A percentile compares a stretch with the other conserved stretches of the same genome.
These are phyloP conservation scores for Caenorhabditis panamensis DNA, from an alignment of 2,888 invertebrate species.

Conservation along the genomic window DNA sequence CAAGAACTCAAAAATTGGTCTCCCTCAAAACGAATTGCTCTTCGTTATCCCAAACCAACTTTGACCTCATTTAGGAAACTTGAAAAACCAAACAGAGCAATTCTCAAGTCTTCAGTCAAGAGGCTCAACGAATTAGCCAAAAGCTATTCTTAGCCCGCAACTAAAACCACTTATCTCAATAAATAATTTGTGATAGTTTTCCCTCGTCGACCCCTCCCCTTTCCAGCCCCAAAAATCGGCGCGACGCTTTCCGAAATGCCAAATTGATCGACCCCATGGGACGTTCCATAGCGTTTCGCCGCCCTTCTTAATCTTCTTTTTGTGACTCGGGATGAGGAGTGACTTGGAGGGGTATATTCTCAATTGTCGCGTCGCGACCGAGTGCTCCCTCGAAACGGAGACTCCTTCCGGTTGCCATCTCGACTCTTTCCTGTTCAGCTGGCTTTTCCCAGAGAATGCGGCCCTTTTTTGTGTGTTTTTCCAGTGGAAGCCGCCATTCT, in stretches of 20 bases:
- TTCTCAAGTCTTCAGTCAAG: no score
- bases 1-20: no score
- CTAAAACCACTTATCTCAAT: constrained; percentile 30
- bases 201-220: background rate
- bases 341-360: background rate
- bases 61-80: no score
- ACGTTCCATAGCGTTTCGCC: constrained; percentile 19
- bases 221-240: constrained; percentile 8
- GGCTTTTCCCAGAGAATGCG: background rate
- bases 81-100: no score
- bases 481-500: constrained; percentile 9
- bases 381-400: constrained; percentile 31
- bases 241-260: constrained; percentile 37
- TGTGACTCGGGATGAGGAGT: background rate
- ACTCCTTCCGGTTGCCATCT: constrained; percentile 37
- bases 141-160: background rate
- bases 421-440: constrained; percentile 25
- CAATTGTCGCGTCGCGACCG: constrained; percentile 1
- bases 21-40: no score
- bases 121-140: background rate
- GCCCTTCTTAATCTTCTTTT: constrained; percentile 26
- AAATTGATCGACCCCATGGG: constrained; percentile 61
- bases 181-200: constrained; percentile 41
- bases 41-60: no score
- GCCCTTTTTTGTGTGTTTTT: constrained; percentile 14